Evolutionary conservation across 2,888 invertebrate species (phyloP), one percentile per base, ranked within the genome.

Genomic region (Drosophila kuntzei): DNA sequence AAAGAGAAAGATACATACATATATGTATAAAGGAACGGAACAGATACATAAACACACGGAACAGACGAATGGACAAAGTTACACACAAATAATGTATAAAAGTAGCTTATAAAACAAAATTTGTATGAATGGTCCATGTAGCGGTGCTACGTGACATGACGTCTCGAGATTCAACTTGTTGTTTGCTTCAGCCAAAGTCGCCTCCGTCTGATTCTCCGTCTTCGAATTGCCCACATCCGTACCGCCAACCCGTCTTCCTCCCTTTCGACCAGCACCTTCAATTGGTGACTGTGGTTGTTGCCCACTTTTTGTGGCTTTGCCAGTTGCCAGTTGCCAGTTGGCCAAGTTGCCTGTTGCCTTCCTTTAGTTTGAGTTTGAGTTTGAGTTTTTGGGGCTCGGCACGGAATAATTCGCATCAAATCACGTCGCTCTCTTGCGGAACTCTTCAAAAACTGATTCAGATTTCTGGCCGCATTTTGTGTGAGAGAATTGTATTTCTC

Each of bases 61-160:
- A 50, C 61, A 66, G 74, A 46, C 70, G 69, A 47, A 51, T 66
- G 70, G 57, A 63, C 87, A 71, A 84, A 87, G 85, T 83, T 87
- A 76, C 87, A 78, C 76, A 87, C 87, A 87, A 87, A 83, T 78
- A 76, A 87, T 87, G 83, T 81, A 84, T 67, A 76, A 86, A 87
- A 82, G 86, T 79, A 72, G 83, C 86, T 80, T 82, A 87, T 87
- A 82, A 87, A 87, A 87, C 88, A 84, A 87, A 87, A 87, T 85
- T 85, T 84, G 80, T 85, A 87, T 82, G 88, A 85, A 87, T 85
- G 84, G 83, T 87, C 84, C 88, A 85, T 85, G 88, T 79, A 82
- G 86, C 80, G 69, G 16, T 67, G 73, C 84, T 84, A 84, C 84
- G 84, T 85, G 84, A 85, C 84, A 86, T 86, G 84, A 75, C 63